A percentile compares a stretch with the other conserved stretches of the same genome.
These are phyloP conservation scores for Iphiclides podalirius DNA, from an alignment of 2,888 invertebrate genomes.

Conservation along the genomic window DNA sequence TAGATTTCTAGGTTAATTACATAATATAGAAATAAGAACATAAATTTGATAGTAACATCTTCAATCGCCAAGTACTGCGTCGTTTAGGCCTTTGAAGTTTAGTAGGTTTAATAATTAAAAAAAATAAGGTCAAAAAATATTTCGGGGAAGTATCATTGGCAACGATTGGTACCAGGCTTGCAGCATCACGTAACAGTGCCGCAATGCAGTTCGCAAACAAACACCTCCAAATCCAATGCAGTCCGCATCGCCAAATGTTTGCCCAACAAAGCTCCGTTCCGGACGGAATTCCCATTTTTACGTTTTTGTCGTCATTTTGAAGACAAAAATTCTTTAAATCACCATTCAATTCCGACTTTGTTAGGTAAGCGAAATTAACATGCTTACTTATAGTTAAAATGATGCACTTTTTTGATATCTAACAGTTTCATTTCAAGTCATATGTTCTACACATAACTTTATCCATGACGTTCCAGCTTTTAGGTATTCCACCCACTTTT, in stretches of 20 bases:
- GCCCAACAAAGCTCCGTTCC: not conserved
- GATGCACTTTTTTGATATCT: no score
- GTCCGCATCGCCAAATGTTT: constrained; percentile 18
- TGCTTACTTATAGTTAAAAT: no score
- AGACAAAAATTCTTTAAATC: not conserved
- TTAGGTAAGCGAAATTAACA: not conserved
- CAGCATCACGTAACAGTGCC: constrained; percentile 21
- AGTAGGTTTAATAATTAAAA: not conserved
- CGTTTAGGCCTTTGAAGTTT: no score
- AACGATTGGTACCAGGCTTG: constrained; percentile 6
- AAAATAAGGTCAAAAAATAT: not conserved
- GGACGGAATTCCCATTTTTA: constrained; percentile 9
- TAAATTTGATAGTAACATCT: no score
- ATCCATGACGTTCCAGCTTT: no score
- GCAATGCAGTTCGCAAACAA: constrained; percentile 15
- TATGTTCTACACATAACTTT: no score
- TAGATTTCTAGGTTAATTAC: no score
- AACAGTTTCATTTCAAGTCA: no score
- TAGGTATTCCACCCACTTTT: no score
- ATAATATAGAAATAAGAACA: no score
- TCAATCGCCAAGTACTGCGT: no score
- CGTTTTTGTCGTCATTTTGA: not conserved
- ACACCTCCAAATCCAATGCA: constrained; percentile 6
- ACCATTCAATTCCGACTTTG: not conserved
- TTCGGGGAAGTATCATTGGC: constrained; percentile 6